Conservation (phyloP, 2,113 vertebrate species). For the Carassius gibelio region DNA sequence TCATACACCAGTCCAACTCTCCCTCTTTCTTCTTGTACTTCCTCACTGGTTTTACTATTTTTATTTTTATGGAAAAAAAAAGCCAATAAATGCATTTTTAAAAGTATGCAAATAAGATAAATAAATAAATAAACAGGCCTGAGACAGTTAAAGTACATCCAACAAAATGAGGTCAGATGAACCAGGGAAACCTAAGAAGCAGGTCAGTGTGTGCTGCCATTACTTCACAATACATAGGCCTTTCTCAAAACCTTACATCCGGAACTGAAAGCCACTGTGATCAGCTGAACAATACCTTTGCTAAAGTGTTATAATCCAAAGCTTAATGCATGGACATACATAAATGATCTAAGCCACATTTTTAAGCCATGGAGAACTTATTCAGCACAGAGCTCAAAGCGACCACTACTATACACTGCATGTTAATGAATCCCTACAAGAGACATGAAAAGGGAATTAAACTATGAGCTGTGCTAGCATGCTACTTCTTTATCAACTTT, state of each 20-base stretch:
- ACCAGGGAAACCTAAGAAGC: background rate
- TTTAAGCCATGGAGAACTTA: slow-evolving; percentile 10
- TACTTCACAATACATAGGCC: background rate
- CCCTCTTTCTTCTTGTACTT: background rate
- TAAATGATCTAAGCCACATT: background rate
- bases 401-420: background rate
- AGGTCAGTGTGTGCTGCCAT: background rate
- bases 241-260: slow-evolving; percentile 14
- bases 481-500: background rate
- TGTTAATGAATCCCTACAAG: slow-evolving; percentile 25
- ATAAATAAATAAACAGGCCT: background rate
- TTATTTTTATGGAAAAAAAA: background rate
- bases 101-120: background rate
- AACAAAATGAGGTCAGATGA: background rate
- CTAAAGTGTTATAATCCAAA: slow-evolving; percentile 20
- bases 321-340: background rate
- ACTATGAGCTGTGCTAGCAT: background rate
- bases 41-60: background rate
- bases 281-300: background rate
- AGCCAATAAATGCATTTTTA: background rate
- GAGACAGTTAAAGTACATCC: background rate
- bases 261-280: background rate
- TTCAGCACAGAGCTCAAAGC: background rate
- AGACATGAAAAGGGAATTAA: background rate
- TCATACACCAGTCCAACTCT: too few relatives aligned